Evolutionary conservation across 2,113 vertebrate species (phyloP).

Genomic region (Ptilonorhynchus violaceus): DNA sequence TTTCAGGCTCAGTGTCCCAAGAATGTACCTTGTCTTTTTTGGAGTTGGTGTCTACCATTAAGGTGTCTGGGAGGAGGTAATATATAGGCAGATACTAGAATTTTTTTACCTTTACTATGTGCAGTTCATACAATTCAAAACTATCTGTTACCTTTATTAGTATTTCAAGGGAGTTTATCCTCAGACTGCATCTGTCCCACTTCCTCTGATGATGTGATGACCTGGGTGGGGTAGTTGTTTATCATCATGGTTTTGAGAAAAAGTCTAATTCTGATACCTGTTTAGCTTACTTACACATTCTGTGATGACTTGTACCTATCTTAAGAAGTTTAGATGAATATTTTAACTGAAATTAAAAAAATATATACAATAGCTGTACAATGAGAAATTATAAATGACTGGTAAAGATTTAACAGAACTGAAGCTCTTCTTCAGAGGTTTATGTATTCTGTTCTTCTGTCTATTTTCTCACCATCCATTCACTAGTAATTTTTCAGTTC

Average conservation of each 20-base stretch:
- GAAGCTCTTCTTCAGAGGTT: background rate
- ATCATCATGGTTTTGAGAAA: background rate
- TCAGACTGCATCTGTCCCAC: rapidly evolving
- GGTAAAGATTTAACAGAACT: background rate
- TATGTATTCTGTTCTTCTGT: background rate
- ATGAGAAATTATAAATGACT: background rate
- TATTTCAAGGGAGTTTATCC: background rate
- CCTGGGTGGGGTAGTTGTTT: background rate
- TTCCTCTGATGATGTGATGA: background rate
- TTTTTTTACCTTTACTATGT: background rate
- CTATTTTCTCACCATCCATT: background rate
- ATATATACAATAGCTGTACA: background rate
- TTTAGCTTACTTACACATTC: background rate
- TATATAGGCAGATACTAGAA: background rate
- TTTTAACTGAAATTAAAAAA: background rate
- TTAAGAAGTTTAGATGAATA: background rate
- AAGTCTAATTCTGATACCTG: background rate
- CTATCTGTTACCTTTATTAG: background rate
- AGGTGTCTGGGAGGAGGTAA: background rate
- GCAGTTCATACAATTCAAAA: background rate
- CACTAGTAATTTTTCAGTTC: background rate
- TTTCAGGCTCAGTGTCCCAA: background rate
- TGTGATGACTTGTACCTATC: background rate
- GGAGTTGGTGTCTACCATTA: background rate
- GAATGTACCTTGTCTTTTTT: background rate